phyloP scores from a whole-genome alignment of 2,888 invertebrate genomes.

The Tipula lateralis region DNA sequence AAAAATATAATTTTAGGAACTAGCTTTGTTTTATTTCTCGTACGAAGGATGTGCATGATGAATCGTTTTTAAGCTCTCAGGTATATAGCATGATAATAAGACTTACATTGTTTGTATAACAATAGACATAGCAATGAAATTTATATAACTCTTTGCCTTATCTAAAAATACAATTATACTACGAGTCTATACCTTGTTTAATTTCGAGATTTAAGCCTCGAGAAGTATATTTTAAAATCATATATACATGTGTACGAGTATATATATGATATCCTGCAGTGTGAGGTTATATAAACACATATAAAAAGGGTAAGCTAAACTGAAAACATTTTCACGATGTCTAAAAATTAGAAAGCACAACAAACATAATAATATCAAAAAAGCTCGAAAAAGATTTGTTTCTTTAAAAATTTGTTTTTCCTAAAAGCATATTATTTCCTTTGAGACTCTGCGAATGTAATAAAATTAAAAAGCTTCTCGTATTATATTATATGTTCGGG shows the following conservation, averaged over 20 bases:
- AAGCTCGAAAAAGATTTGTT: background rate
- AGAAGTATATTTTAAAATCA: background rate
- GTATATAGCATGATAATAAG: background rate
- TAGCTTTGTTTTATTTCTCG: too few species aligned
- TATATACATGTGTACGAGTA: too few species aligned
- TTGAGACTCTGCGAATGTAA: background rate
- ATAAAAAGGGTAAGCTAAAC: background rate
- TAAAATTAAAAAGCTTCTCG: background rate
- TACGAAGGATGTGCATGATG: background rate
- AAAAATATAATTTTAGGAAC: background rate
- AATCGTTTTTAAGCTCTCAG: background rate
- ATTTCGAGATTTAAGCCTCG: background rate
- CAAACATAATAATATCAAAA: background rate
- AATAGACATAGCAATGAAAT: background rate
- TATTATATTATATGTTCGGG: background rate
- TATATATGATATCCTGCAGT: background rate
- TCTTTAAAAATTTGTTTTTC: background rate
- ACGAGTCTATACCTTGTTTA: background rate
- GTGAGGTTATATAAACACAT: background rate
- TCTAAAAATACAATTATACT: background rate
- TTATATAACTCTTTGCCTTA: background rate
- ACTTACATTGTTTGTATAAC: background rate
- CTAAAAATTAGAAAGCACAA: background rate
- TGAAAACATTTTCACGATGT: too few species aligned
- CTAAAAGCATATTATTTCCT: background rate